A percentile compares a stretch with the other conserved stretches of the same genome.
phyloP scores from a whole-genome alignment of 1,140 invertebrate species.

The Adelges cooleyi region DNA sequence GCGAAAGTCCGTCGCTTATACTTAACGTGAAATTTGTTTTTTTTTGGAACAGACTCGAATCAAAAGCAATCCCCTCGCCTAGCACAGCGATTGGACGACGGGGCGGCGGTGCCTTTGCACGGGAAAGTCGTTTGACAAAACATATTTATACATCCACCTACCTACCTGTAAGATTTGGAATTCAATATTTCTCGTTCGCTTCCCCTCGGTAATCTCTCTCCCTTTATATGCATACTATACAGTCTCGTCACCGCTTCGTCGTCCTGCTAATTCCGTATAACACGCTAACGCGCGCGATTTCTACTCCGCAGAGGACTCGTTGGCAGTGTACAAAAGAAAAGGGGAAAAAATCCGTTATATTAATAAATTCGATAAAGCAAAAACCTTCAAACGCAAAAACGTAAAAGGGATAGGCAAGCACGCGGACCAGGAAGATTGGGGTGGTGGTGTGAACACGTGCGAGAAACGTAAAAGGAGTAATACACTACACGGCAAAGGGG shows the following conservation, averaged over 20 bases:
- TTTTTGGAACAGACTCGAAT: slow-evolving; percentile 7
- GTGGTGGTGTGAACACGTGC: too few species aligned
- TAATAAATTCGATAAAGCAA: not conserved
- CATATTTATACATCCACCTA: not conserved
- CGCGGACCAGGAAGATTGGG: too few species aligned
- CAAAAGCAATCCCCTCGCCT: not conserved
- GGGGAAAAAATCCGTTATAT: not conserved
- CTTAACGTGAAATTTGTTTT: not conserved
- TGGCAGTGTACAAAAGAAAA: not conserved
- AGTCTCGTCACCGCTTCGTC: not conserved
- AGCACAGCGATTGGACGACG: too few species aligned
- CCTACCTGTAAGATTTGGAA: not conserved
- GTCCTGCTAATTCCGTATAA: slow-evolving; percentile 1
- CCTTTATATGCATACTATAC: not conserved
- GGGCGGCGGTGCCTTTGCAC: not conserved
- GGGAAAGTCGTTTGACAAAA: not conserved
- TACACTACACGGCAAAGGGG: not conserved
- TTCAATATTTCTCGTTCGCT: slow-evolving; percentile 8
- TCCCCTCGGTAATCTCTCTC: not conserved
- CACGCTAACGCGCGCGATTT: not conserved
- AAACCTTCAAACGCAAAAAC: not conserved
- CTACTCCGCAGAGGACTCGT: not conserved
- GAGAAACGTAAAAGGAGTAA: not conserved
- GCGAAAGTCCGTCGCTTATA: not conserved
- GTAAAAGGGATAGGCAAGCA: not conserved